Percentiles rank a stretch among this genome's conserved stretches.
Conservation (phyloP, 2,113 vertebrate genomes). For the Platysteira castanea region DNA sequence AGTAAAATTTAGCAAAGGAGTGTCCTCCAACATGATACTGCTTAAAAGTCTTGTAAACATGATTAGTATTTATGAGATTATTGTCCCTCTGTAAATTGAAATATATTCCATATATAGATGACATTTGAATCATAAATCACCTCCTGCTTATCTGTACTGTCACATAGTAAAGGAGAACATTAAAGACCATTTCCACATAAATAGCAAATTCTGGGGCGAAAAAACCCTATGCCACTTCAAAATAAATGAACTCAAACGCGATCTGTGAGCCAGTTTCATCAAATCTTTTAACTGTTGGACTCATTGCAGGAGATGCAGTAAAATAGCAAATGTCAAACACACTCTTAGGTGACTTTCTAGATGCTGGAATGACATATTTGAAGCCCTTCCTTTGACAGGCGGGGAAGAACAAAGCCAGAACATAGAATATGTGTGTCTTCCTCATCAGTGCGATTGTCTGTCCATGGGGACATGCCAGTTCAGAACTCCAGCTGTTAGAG, state of each 20-base stretch:
- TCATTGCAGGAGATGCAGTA: not conserved
- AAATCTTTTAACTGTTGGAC: not conserved
- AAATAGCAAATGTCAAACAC: not conserved
- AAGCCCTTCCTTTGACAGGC: not conserved
- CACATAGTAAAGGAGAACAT: not conserved
- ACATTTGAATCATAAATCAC: not conserved
- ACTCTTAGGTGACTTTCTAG: not conserved
- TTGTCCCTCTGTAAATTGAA: not conserved
- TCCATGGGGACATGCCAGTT: accelerated
- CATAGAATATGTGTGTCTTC: not conserved
- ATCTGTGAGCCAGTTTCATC: not conserved
- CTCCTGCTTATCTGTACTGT: not conserved
- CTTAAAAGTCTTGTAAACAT: not conserved
- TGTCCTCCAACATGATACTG: not conserved
- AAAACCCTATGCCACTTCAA: not conserved
- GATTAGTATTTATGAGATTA: not conserved
- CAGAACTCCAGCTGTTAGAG: not conserved
- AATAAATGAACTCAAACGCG: not conserved
- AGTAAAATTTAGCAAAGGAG: not conserved
- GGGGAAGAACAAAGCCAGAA: not conserved
- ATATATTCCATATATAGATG: not conserved
- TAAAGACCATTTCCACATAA: not conserved
- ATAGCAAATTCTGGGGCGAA: not conserved
- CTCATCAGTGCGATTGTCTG: not conserved
- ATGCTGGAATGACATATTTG: not conserved